Base-by-base conservation (phyloP, 2,113 vertebrate species). In the Petromus typicus region DNA sequence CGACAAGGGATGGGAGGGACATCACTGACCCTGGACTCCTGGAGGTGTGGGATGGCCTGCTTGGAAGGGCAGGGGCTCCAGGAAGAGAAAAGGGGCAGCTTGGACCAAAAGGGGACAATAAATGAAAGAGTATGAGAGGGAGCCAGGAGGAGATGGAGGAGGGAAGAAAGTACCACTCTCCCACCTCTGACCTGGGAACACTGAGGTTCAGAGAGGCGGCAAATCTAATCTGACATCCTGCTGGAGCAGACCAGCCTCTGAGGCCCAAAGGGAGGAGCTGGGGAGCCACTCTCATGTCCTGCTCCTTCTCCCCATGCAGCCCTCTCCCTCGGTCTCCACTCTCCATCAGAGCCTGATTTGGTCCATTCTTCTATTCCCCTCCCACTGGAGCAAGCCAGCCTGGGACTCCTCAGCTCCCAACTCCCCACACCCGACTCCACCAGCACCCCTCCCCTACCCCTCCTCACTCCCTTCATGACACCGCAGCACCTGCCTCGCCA, bases 401-500 rank as follows among this genome's bases (percentile, higher is more conserved):
- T 84, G 45, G 54, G 18, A 7, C 76, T 83, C 34, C 30, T 18
- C 0, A 0, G 34, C 45, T 16, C 30, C 57, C 69, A 56, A 54
- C 34, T n/a, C 40, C 17, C 30, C 23, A 43, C 67, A n/a, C 5
- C 30, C 63, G n/a, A 22, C 18, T 43, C 73, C 8, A 27, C 8
- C 3, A 2, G 37, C 71, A 37, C 4, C 32, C 34, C 27, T 5
- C 3, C 34, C 40, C 13, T 1, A 20, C 37, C 1, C 4, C 25
- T 17, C 48, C 51, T 54, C 63, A 30, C n/a, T 32, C 61, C 27
- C 59, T 61, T 76, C 20, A 0, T 0, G 5, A 83, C 83, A 73
- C 27, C 0, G 30, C 34, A 27, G 51, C 34, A 54, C 54, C 54
- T 69, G 37, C 18, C 2, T 32, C 14, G 22, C 40, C 25, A 37